These are phyloP conservation scores for Pristionchus entomophagus DNA, from an alignment of 2,888 invertebrate species.

Conservation along the genomic window DNA sequence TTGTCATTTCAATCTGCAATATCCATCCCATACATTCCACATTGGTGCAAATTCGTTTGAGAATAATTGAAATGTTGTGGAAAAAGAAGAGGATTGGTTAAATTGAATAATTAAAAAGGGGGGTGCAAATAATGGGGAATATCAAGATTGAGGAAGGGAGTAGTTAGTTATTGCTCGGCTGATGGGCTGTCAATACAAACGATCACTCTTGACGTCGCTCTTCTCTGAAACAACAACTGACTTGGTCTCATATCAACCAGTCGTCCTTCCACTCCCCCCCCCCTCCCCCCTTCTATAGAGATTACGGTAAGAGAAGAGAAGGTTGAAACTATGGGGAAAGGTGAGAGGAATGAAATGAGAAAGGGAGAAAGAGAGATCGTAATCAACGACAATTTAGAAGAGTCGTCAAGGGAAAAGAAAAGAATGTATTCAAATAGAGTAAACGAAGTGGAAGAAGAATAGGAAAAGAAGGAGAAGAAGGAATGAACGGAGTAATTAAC, in stretches of 20 bases:
- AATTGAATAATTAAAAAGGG: background rate
- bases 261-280: slow-evolving; percentile 8
- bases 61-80: background rate
- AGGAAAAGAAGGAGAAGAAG: background rate
- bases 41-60: background rate
- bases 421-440: slow-evolving; percentile 31
- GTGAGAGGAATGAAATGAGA: slow-evolving; percentile 43
- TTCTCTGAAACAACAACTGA: slow-evolving; percentile 48
- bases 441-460: background rate
- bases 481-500: slow-evolving; percentile 22
- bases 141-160: slow-evolving; percentile 1
- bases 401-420: slow-evolving; percentile 37
- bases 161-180: slow-evolving; percentile 33
- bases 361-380: slow-evolving; percentile 33
- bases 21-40: background rate
- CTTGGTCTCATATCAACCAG: slow-evolving; percentile 49
- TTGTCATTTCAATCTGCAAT: slow-evolving; percentile 12
- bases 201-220: slow-evolving; percentile 41
- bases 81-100: background rate
- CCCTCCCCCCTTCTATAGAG: background rate
- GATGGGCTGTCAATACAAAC: slow-evolving; percentile 40
- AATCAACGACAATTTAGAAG: slow-evolving; percentile 11
- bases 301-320: slow-evolving; percentile 36
- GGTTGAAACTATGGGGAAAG: slow-evolving; percentile 41
- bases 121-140: background rate